A percentile compares a stretch with the other conserved stretches of the same genome.
These are phyloP conservation scores for Mycteria americana DNA, from an alignment of 2,797 vertebrate species.

Conservation along the genomic window DNA sequence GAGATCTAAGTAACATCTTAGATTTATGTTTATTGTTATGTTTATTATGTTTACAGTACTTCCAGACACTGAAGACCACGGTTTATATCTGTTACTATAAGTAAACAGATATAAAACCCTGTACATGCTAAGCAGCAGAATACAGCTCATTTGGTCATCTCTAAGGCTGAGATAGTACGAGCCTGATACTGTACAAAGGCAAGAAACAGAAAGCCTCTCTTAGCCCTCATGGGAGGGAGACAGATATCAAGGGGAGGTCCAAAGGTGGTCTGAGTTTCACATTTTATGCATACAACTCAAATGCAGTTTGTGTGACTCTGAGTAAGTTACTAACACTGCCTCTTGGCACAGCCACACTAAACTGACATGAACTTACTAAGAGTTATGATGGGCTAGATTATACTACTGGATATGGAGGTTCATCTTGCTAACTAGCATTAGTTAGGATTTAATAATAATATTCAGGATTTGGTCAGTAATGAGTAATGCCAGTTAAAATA, in stretches of 20 bases:
- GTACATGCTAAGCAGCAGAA: not conserved
- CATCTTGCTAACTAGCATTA: not conserved
- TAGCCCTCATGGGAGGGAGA: not conserved
- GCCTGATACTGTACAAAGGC: not conserved
- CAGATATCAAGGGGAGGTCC: not conserved
- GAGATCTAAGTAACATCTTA: not conserved
- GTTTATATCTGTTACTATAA: not conserved
- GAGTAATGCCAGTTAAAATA: not conserved
- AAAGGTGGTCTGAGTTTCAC: not conserved
- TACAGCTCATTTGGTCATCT: not conserved
- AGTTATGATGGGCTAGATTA: not conserved
- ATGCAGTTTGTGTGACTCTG: not conserved
- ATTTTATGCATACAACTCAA: not conserved
- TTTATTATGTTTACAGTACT: not conserved
- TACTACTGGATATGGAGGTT: not conserved
- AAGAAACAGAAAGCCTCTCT: not conserved
- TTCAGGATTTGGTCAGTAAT: not conserved
- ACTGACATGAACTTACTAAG: not conserved
- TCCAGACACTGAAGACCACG: not conserved
- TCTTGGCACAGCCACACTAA: not conserved
- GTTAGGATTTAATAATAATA: not conserved
- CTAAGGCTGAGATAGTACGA: rapidly evolving
- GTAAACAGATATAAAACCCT: not conserved
- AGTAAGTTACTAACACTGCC: not conserved
- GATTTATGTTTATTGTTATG: not conserved